A percentile compares a stretch with the other conserved stretches of the same genome.
phyloP scores from a whole-genome alignment of 2,113 vertebrate genomes.

The Typhlomys cinereus region DNA sequence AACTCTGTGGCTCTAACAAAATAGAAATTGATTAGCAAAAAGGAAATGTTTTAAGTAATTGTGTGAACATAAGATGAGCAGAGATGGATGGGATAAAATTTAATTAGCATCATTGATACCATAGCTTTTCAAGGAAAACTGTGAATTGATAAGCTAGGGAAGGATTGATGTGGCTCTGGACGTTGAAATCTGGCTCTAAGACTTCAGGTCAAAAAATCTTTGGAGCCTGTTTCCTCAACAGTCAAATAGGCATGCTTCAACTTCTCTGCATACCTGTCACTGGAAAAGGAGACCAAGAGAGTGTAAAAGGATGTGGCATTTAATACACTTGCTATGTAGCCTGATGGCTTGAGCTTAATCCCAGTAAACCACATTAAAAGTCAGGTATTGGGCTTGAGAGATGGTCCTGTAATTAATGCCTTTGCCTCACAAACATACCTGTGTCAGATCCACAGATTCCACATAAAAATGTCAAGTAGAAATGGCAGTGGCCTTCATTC shows the following conservation, averaged over 20 bases:
- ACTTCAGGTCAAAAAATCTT: neutral
- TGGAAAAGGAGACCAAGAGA: neutral
- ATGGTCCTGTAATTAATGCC: no score
- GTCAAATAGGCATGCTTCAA: neutral
- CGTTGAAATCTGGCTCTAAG: neutral
- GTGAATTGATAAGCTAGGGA: neutral
- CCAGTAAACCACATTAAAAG: no score
- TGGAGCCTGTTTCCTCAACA: neutral
- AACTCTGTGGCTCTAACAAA: neutral
- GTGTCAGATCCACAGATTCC: no score
- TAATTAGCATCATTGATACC: no score
- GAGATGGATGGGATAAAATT: neutral
- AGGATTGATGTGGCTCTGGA: neutral
- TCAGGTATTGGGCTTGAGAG: no score
- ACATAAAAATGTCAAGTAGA: no score
- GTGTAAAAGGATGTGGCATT: no score
- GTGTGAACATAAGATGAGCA: no score
- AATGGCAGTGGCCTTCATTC: no score
- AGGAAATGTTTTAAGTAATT: neutral
- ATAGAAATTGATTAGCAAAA: neutral
- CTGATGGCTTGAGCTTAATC: no score
- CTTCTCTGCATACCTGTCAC: neutral
- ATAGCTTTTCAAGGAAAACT: neutral
- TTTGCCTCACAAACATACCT: no score
- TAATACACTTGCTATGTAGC: no score